These are phyloP conservation scores for Teleogryllus oceanicus DNA, from an alignment of 2,888 invertebrate species.

Conservation along the genomic window DNA sequence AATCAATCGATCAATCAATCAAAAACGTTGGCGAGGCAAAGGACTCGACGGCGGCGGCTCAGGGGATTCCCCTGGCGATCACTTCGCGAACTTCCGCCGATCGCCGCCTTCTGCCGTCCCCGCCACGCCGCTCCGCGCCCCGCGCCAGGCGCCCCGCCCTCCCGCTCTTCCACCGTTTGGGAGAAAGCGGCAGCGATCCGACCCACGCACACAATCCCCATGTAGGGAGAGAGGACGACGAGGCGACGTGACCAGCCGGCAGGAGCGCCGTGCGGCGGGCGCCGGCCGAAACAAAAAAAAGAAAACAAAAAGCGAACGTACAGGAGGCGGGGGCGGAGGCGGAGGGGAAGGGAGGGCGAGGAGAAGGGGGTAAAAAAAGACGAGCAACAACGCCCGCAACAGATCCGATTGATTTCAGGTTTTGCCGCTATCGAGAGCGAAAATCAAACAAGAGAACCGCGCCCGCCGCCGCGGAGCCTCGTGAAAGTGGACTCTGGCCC, in stretches of 20 bases:
- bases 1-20: too few relatives aligned
- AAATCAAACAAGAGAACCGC: neutral
- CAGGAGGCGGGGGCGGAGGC: neutral
- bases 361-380: neutral
- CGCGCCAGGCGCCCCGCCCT: neutral
- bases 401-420: constrained; percentile 10
- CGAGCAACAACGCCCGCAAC: neutral
- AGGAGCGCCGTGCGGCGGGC: neutral
- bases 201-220: constrained; percentile 18
- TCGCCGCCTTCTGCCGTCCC: neutral
- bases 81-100: too few relatives aligned
- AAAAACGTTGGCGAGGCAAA: too few relatives aligned
- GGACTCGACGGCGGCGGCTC: too few relatives aligned
- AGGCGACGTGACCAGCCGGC: neutral
- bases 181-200: neutral
- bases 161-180: neutral
- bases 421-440: constrained; percentile 18
- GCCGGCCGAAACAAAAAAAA: too few relatives aligned
- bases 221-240: constrained; percentile 18
- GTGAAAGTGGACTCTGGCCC: neutral
- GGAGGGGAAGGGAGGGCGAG: neutral
- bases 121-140: neutral
- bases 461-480: neutral
- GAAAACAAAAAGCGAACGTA: neutral
- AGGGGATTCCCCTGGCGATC: too few relatives aligned